These are phyloP conservation scores for Zootermopsis nevadensis DNA, from an alignment of 2,888 invertebrate species.

Conservation along the genomic window DNA sequence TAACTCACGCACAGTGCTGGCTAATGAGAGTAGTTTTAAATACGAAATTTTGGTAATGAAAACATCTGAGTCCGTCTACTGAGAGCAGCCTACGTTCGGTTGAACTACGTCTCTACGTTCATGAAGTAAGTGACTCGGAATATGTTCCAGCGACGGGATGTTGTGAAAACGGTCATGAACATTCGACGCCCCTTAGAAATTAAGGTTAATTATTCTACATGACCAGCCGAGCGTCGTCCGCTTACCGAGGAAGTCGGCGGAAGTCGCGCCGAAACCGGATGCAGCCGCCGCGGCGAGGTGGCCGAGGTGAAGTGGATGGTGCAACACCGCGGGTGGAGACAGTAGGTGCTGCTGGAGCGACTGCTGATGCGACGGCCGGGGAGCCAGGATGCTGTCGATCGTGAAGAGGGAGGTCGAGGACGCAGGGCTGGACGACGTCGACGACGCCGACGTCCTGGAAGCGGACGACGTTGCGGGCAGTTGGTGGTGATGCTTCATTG, in stretches of 20 bases:
- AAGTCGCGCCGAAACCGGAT: conserved; percentile 71
- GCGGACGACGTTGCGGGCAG: conserved; percentile 18
- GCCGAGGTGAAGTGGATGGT: conserved; percentile 69
- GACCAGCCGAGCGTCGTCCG: too few species aligned
- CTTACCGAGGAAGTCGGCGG: conserved; percentile 84
- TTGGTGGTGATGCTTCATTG: conserved; percentile 41
- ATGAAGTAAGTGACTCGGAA: too few species aligned
- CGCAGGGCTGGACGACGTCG: conserved; percentile 65
- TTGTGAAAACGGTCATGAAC: too few species aligned
- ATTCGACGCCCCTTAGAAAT: too few species aligned
- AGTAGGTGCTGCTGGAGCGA: conserved; percentile 58
- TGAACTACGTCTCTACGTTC: too few species aligned
- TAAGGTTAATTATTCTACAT: too few species aligned
- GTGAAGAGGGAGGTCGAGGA: conserved; percentile 77
- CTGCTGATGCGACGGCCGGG: conserved; percentile 67
- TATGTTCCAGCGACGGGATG: too few species aligned
- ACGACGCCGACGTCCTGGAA: conserved; percentile 54
- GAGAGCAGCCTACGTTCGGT: too few species aligned
- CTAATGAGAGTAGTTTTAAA: too few species aligned
- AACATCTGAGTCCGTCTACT: too few species aligned
- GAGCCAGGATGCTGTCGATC: conserved; percentile 87
- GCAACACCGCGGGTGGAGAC: conserved; percentile 64
- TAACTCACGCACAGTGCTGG: too few species aligned
- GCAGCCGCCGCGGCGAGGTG: conserved; percentile 74
- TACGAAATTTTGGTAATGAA: too few species aligned